Evolutionary conservation across 2,797 vertebrate species (phyloP).

Genomic region (Margarornis squamiger): DNA sequence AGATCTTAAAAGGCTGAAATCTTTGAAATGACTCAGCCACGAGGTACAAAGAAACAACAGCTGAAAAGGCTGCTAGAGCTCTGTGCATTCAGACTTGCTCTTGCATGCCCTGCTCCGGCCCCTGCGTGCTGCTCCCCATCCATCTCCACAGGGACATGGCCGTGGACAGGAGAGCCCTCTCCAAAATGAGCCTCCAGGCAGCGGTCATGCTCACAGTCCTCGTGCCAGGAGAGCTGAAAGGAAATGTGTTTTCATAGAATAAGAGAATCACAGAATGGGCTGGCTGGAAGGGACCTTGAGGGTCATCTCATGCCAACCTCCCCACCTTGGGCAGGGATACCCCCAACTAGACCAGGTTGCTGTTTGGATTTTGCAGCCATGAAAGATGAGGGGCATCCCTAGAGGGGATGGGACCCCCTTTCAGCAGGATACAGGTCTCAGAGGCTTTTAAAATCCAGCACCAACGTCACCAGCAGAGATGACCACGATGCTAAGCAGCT

Average conservation of each 20-base stretch:
- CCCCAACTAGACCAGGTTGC: not conserved
- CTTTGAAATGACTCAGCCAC: not conserved
- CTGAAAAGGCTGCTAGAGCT: not conserved
- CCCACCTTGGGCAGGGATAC: fast-evolving
- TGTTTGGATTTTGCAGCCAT: not conserved
- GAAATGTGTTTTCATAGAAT: not conserved
- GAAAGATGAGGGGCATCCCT: fast-evolving
- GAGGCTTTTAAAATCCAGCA: not conserved
- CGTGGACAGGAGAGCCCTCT: not conserved
- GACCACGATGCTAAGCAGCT: not conserved
- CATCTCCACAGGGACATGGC: fast-evolving
- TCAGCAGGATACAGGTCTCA: fast-evolving
- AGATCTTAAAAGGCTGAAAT: slow-evolving; percentile 23
- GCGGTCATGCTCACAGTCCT: not conserved
- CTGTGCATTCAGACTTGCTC: not conserved
- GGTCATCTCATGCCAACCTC: not conserved
- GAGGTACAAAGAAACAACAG: not conserved
- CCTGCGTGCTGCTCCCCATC: fast-evolving
- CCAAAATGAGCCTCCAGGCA: not conserved
- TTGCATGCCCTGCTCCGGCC: not conserved
- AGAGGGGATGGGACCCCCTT: not conserved
- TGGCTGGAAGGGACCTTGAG: not conserved
- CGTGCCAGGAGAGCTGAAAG: not conserved
- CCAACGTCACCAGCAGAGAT: not conserved
- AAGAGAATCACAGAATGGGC: not conserved